Conservation (phyloP, 2,888 invertebrate genomes). For the Onchidella celtica region DNA sequence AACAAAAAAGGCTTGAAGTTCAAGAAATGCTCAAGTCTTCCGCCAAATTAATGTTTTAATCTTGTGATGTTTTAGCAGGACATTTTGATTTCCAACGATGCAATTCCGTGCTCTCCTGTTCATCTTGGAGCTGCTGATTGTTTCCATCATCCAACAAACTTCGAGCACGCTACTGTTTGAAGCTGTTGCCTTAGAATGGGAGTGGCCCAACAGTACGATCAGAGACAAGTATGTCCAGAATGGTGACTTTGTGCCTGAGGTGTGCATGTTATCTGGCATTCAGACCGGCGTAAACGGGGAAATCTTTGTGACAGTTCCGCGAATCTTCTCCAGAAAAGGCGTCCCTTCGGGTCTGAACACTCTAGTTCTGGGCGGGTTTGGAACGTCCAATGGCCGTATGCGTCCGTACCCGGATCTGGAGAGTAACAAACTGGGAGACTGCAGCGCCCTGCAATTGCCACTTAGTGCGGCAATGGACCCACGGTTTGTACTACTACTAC, state of each 20-base stretch:
- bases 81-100: no score
- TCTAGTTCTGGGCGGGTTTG: conserved; percentile 30
- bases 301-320: conserved; percentile 35
- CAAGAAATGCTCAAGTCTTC: no score
- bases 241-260: conserved; percentile 23
- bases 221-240: neutral
- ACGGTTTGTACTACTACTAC: no score
- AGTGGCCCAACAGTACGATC: conserved; percentile 23
- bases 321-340: conserved; percentile 10
- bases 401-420: conserved; percentile 66
- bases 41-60: no score
- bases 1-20: no score
- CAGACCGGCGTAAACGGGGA: neutral
- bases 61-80: no score
- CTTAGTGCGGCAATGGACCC: conserved; percentile 71
- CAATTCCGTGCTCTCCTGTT: no score
- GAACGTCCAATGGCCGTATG: conserved; percentile 42
- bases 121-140: no score
- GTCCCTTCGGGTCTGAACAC: conserved; percentile 41
- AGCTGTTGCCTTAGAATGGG: conserved; percentile 62
- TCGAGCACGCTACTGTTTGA: conserved; percentile 60
- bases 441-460: conserved; percentile 67
- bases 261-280: conserved; percentile 10
- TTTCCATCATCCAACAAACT: no score
- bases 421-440: conserved; percentile 64